These are phyloP conservation scores for Tinamus guttatus DNA, from an alignment of 2,113 vertebrate species.

Conservation along the genomic window DNA sequence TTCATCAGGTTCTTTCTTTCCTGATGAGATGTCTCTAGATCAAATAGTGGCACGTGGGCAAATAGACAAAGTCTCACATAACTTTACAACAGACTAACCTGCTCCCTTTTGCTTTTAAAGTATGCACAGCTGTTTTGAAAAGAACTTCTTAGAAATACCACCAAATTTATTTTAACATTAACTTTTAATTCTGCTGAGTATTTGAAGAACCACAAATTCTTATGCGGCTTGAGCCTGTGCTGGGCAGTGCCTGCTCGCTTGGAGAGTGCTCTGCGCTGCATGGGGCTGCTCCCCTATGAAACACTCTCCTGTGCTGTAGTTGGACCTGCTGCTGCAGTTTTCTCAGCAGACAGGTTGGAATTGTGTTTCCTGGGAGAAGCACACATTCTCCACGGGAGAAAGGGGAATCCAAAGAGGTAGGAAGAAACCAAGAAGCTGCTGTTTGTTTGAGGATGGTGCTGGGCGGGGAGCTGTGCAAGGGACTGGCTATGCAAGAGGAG, in stretches of 20 bases:
- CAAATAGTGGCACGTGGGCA: not conserved
- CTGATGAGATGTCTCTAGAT: not conserved
- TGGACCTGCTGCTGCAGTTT: not conserved
- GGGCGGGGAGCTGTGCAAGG: not conserved
- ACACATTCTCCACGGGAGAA: not conserved
- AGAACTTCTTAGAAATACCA: not conserved
- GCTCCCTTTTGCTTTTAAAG: not conserved
- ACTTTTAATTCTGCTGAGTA: not conserved
- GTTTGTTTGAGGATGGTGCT: not conserved
- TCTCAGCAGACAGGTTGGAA: not conserved
- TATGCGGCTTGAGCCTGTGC: too few relatives aligned
- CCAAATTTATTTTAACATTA: not conserved
- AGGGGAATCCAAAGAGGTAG: not conserved
- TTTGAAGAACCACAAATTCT: not conserved
- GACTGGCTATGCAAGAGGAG: not conserved
- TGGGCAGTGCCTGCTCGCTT: not conserved
- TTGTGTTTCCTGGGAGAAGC: not conserved
- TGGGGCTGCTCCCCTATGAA: not conserved
- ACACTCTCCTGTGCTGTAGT: not conserved
- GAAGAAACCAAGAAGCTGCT: not conserved
- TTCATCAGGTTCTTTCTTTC: not conserved
- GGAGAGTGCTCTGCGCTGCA: not conserved
- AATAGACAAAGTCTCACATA: not conserved
- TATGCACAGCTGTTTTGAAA: not conserved
- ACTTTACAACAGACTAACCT: fast-evolving